Percentiles rank a stretch among this genome's conserved stretches.
These are phyloP conservation scores for Pararge aegeria DNA, from an alignment of 1,140 invertebrate species.

Conservation along the genomic window DNA sequence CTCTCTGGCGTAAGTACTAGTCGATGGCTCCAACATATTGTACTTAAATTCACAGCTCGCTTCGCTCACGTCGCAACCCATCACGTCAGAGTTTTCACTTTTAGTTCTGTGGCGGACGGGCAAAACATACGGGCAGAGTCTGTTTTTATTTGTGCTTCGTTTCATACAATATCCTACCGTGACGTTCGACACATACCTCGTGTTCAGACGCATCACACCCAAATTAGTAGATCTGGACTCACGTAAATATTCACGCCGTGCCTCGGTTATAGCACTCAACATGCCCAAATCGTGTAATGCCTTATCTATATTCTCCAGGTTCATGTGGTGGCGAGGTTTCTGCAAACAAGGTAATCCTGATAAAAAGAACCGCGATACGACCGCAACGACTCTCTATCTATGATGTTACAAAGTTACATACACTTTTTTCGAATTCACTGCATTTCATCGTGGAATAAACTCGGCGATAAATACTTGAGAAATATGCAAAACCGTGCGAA, in stretches of 20 bases:
- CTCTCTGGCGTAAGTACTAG: conserved; percentile 46
- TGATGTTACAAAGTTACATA: conserved; percentile 35
- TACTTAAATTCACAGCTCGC: conserved; percentile 56
- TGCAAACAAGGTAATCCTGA: conserved; percentile 50
- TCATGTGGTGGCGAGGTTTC: conserved; percentile 66
- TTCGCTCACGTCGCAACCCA: conserved; percentile 59
- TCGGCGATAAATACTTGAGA: conserved; percentile 38
- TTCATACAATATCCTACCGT: conserved; percentile 81
- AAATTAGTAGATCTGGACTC: conserved; percentile 74
- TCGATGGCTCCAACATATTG: conserved; percentile 64
- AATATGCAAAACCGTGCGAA: conserved; percentile 65
- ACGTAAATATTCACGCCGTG: conserved; percentile 78
- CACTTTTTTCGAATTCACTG: conserved; percentile 64
- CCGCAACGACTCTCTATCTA: conserved; percentile 5
- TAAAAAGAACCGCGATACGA: conserved; percentile 13
- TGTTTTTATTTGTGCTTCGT: conserved; percentile 69
- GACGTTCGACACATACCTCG: conserved; percentile 80
- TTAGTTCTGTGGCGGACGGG: conserved; percentile 80
- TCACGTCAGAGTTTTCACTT: conserved; percentile 81
- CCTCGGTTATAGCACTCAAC: conserved; percentile 80
- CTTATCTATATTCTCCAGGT: conserved; percentile 78
- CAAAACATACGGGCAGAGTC: conserved; percentile 72
- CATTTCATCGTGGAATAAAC: conserved; percentile 64
- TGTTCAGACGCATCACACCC: conserved; percentile 79
- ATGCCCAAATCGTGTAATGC: conserved; percentile 81